Conservation (phyloP, 2,888 invertebrate genomes). For the Nymphalis polychloros region DNA sequence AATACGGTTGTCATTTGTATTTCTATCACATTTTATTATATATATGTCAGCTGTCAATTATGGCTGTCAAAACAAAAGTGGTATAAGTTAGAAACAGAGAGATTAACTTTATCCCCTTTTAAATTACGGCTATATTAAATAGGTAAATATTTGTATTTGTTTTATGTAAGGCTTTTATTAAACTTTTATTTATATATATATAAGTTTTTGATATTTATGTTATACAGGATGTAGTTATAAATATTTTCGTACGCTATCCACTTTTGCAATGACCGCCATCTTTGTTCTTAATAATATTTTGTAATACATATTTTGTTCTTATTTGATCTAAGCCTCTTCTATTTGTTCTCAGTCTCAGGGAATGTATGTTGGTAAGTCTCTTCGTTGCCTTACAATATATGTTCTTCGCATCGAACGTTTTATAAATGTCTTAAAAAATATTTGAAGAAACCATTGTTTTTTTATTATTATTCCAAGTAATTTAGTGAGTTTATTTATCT, state of each 20-base stretch:
- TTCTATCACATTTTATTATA: constrained; percentile 51
- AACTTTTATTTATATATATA: neutral
- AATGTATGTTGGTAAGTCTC: constrained; percentile 80
- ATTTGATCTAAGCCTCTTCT: constrained; percentile 74
- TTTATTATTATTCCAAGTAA: constrained; percentile 42
- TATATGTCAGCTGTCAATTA: constrained; percentile 41
- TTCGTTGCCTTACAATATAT: constrained; percentile 78
- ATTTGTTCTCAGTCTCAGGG: constrained; percentile 76
- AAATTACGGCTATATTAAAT: neutral
- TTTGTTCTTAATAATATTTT: constrained; percentile 59
- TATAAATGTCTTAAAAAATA: constrained; percentile 75
- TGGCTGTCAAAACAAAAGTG: constrained; percentile 44
- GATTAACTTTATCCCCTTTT: neutral
- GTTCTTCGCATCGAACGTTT: constrained; percentile 62
- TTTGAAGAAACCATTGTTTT: constrained; percentile 62
- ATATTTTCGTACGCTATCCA: neutral
- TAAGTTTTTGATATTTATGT: neutral
- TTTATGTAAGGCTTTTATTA: neutral
- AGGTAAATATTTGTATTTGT: constrained; percentile 5
- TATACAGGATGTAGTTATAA: neutral
- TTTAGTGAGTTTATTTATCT: constrained; percentile 51
- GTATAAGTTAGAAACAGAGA: neutral
- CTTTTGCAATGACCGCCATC: constrained; percentile 30
- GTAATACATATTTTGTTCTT: constrained; percentile 49
- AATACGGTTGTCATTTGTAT: constrained; percentile 52